Evolutionary conservation across 2,888 invertebrate species (phyloP).

Genomic region (Oscheius sp.): DNA sequence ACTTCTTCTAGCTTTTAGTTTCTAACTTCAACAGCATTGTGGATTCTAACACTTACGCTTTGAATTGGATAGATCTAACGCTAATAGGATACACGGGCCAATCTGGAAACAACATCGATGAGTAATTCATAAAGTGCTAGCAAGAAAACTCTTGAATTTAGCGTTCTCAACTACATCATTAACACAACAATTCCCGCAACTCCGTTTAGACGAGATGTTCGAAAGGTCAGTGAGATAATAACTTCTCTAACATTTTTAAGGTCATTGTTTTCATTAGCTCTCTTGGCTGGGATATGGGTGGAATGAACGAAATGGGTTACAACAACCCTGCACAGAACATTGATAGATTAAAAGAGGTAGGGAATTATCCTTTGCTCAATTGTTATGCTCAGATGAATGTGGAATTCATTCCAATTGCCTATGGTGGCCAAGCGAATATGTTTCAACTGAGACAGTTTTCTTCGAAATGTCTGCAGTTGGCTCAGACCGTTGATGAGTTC

Average conservation of each 20-base stretch:
- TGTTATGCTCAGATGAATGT: conserved; percentile 9
- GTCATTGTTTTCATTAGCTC: conserved; percentile 45
- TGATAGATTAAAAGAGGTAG: conserved; percentile 15
- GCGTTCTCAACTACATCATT: conserved; percentile 20
- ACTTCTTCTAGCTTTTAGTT: conserved; percentile 18
- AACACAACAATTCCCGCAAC: neutral
- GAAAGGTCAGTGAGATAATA: neutral
- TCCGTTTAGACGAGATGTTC: conserved; percentile 11
- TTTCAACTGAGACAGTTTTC: conserved; percentile 21
- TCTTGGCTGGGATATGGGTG: conserved; percentile 57
- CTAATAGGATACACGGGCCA: conserved; percentile 45
- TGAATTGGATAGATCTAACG: neutral
- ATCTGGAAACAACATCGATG: conserved; percentile 53
- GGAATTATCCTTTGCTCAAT: neutral
- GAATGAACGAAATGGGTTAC: conserved; percentile 41
- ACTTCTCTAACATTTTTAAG: neutral
- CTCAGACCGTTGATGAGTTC: conserved; percentile 9
- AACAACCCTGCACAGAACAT: conserved; percentile 40
- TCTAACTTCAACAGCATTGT: conserved; percentile 41
- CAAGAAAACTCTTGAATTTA: neutral
- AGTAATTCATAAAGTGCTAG: conserved; percentile 31
- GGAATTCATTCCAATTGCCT: conserved; percentile 39
- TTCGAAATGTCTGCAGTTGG: conserved; percentile 27
- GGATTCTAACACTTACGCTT: conserved; percentile 26
- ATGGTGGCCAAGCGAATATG: conserved; percentile 18